Evolutionary conservation across 1,140 invertebrate species (phyloP).

Genomic region (Drosophila dunni): DNA sequence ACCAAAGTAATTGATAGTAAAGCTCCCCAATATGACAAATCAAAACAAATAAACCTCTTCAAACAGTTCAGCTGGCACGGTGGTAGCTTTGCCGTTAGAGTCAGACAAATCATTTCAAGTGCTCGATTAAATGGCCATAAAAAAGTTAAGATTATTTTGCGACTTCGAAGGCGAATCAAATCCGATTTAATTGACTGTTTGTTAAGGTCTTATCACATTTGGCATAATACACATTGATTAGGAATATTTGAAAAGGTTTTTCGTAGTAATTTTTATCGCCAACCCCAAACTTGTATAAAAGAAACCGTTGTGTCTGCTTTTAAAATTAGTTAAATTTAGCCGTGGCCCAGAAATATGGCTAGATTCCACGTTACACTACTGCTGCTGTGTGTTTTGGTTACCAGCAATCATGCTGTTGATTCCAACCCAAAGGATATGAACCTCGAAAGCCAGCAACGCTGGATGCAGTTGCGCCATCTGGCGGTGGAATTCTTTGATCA

Average conservation of each 20-base stretch:
- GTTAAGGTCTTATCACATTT: too few species aligned
- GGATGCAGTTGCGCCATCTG: conserved; percentile 49
- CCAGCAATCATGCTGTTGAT: neutral
- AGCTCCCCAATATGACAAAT: too few species aligned
- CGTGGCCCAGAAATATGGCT: neutral
- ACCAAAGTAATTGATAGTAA: too few species aligned
- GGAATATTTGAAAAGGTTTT: neutral
- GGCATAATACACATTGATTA: neutral
- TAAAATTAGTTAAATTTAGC: neutral
- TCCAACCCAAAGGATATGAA: neutral
- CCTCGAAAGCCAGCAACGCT: conserved; percentile 6
- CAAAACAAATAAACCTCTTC: too few species aligned
- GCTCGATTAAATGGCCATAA: too few species aligned
- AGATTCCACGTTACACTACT: neutral
- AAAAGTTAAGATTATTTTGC: too few species aligned
- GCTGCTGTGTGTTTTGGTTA: conserved; percentile 3
- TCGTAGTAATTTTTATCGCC: neutral
- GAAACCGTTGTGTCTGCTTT: neutral
- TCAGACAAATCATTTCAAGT: too few species aligned
- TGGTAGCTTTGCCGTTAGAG: too few species aligned
- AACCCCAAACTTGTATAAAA: conserved; percentile 10
- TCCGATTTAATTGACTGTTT: too few species aligned
- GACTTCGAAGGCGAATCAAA: too few species aligned
- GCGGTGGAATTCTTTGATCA: conserved; percentile 42
- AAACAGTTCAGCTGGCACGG: too few species aligned